Conservation (phyloP, 2,888 invertebrate species). For the Anagyrus pseudococci region DNA sequence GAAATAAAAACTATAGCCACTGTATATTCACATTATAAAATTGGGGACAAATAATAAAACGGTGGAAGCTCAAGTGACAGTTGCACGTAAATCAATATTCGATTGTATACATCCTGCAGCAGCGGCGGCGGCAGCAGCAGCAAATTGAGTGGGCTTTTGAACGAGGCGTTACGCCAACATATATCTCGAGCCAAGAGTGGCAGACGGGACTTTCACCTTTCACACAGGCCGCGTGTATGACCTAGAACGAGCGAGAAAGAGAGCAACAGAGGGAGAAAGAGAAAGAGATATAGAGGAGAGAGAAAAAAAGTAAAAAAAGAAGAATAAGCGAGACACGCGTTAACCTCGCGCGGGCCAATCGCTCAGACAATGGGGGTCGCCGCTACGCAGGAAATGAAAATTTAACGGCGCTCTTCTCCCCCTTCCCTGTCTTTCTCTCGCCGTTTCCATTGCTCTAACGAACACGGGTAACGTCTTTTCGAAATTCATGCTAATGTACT, state of each 20-base stretch:
- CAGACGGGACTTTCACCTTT: constrained; percentile 35
- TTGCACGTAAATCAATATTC: no score
- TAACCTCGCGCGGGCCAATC: constrained; percentile 15
- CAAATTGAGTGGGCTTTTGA: no score
- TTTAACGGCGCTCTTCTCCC: constrained; percentile 15
- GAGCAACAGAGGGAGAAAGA: constrained; percentile 12
- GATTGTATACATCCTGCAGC: no score
- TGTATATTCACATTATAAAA: no score
- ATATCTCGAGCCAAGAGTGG: no score
- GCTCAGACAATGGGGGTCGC: constrained; percentile 23
- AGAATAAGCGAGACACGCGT: constrained; percentile 17
- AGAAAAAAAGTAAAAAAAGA: background rate
- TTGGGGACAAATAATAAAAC: no score
- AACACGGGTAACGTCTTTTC: background rate
- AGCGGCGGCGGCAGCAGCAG: no score
- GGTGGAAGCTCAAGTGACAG: no score
- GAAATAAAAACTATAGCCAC: no score
- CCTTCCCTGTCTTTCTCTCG: background rate
- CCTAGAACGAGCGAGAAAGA: no score
- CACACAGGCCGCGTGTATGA: background rate
- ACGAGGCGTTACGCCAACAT: no score
- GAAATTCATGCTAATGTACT: background rate
- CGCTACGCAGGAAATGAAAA: constrained; percentile 34
- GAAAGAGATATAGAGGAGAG: background rate
- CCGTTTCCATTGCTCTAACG: background rate